phyloP scores from a whole-genome alignment of 2,888 invertebrate species.

The Apotomis turbidana region DNA sequence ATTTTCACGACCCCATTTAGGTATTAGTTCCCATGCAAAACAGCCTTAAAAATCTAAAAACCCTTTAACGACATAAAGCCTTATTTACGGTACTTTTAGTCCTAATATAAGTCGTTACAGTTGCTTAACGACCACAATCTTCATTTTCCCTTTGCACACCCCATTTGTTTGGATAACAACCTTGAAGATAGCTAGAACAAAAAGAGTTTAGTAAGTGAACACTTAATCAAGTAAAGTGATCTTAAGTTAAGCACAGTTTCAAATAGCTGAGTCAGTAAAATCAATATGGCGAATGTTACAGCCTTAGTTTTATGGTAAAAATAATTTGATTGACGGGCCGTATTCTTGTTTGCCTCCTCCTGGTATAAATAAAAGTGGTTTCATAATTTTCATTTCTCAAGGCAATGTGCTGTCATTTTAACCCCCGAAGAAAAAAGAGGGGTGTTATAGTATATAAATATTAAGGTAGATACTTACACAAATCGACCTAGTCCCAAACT shows the following conservation, averaged over 20 bases:
- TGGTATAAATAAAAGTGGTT: too few relatives aligned
- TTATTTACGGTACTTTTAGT: conserved; percentile 27
- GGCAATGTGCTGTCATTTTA: too few relatives aligned
- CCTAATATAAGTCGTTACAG: conserved; percentile 31
- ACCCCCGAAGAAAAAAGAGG: too few relatives aligned
- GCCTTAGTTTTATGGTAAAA: too few relatives aligned
- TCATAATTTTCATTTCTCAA: too few relatives aligned
- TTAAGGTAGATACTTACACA: too few relatives aligned
- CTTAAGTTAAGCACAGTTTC: conserved; percentile 5
- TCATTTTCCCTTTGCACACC: conserved; percentile 28
- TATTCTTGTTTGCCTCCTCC: too few relatives aligned
- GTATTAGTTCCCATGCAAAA: not conserved
- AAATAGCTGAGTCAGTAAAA: not conserved
- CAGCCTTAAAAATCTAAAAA: conserved; percentile 18
- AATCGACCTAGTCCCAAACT: too few relatives aligned
- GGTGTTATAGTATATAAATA: too few relatives aligned
- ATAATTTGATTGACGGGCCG: too few relatives aligned
- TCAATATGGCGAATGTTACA: too few relatives aligned
- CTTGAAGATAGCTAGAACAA: conserved; percentile 21
- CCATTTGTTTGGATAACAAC: conserved; percentile 34
- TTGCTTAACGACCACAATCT: conserved; percentile 33
- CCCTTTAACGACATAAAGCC: conserved; percentile 21
- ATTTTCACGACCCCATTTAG: not conserved
- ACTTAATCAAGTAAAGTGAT: conserved; percentile 34
- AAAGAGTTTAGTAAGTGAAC: conserved; percentile 24